Evolutionary conservation across 2,888 invertebrate species (phyloP), one percentile per base, ranked within the genome.

Genomic region (Philhelius pedissequus): DNA sequence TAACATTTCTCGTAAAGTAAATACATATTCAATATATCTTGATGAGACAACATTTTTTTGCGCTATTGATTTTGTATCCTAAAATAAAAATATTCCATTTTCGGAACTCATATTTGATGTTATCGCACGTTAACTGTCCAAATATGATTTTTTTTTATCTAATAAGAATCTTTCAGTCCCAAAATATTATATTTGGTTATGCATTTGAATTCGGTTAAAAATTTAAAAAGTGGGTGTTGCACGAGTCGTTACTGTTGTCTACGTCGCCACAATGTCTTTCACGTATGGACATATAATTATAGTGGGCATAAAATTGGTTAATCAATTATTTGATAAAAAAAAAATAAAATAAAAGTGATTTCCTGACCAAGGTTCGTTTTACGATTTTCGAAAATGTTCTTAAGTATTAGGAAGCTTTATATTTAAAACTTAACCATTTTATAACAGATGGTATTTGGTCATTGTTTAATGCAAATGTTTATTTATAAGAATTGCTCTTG

Each of bases 211-310:
- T 58, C 43, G 73, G 58, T 35, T 52, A 35, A 20, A 60, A 71
- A 38, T 54, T 56, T 13, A 27, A 9, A 30, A 52, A 30, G 79
- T 80, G 60, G 74, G 79, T 68, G 60, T 32, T 56, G 38, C n/a
- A 40, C 79, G 58, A 79, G 45, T 74, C 60, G 68, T 79, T 35
- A 35, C 15, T 50, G 18, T n/a, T n/a, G n/a, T 62, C 62, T 27
- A 32, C 32, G 80, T 70, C 80, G 80, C 75, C 80, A 80, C 45
- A 56, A 25, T 80, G 80, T 80, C 80, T 80, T 73, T 75, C 40
- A 15, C 38, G 13, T 20, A 32, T 30, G 20, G 15, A 56, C 48
- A 18, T 11, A 15, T 9, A n/a, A 15, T n/a, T 15, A 9, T 40
- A 48, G 62, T 80, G 62, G 80, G 48, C 30, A 56, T n/a, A 74